Base-by-base conservation (phyloP, 1,140 invertebrate species). In the Monomorium pharaonis region DNA sequence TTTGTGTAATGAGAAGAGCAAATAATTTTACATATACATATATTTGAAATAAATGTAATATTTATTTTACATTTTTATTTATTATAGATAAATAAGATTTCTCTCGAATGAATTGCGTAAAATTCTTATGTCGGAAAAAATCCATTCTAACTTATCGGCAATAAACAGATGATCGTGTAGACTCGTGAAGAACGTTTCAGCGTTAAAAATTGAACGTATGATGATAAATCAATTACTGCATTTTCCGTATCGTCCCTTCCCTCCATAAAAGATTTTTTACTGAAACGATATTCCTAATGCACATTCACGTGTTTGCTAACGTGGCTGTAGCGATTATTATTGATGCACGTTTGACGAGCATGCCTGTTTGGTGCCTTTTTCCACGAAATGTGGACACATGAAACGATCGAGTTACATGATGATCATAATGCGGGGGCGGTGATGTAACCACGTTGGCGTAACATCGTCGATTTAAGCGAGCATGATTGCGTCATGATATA, bases 401-500 rank as follows among this genome's bases (percentile, higher is more conserved):
- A 37, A 37, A 37, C 37, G 37, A 30, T 33, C 1, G n/a, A 10
- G 21, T 33, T 30, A 33, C 62, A 3, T 62, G 7, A 65, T 30
- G 18, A 24, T 47, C 3, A n/a, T 9, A n/a, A 42, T 14, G 5
- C 18, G 27, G 14, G 12, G 6, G 9, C 18, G 49, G 49, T 72
- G 54, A 88, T 21, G 33, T 16, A 74, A 85, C 44, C 18, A n/a
- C 30, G 18, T 4, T 24, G 54, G 24, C 49, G 24, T 49, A n/a
- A 42, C 21, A 24, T 33, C n/a, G 21, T 30, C 27, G 21, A 30
- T 49, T 21, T 37, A 24, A 67, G 6, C 47, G 63, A 42, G n/a
- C 30, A 44, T 10, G 21, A 78, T n/a, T 63, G 14, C 60, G 42
- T 54, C 56, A 21, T 5, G 24, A 74, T 63, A 78, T 85, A 54